phyloP scores from a whole-genome alignment of 2,797 vertebrate species.

The Alectoris magna region DNA sequence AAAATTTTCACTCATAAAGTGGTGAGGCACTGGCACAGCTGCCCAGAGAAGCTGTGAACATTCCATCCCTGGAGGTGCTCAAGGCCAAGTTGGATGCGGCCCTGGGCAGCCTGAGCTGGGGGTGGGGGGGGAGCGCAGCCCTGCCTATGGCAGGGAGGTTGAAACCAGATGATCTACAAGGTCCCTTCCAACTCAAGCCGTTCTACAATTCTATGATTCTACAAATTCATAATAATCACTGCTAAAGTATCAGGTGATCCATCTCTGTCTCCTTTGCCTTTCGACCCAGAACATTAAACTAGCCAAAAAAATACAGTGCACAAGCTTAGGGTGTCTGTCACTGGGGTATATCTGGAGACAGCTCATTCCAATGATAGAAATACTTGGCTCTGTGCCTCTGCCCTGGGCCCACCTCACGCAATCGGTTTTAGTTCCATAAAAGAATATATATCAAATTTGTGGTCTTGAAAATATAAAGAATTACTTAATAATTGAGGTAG shows the following conservation, averaged over 20 bases:
- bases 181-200: no score
- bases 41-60: no score
- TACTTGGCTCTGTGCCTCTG: not conserved
- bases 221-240: slow-evolving; percentile 36
- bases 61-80: no score
- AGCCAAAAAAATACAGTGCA: not conserved
- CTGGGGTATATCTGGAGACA: not conserved
- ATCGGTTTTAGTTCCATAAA: not conserved
- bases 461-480: not conserved
- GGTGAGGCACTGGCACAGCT: no score
- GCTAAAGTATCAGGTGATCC: slow-evolving; percentile 42
- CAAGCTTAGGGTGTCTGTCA: not conserved
- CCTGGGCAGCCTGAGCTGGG: no score
- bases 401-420: not conserved
- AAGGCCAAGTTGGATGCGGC: no score
- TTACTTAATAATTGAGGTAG: not conserved
- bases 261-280: slow-evolving; percentile 21
- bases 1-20: no score
- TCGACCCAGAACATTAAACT: slow-evolving; percentile 24
- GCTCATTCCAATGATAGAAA: not conserved
- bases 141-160: no score
- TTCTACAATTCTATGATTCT: no score
- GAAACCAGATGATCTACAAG: no score
- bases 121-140: no score
- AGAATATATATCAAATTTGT: not conserved